Evolutionary conservation across 2,113 vertebrate genomes (phyloP).

Genomic region (Dasypus novemcinctus): DNA sequence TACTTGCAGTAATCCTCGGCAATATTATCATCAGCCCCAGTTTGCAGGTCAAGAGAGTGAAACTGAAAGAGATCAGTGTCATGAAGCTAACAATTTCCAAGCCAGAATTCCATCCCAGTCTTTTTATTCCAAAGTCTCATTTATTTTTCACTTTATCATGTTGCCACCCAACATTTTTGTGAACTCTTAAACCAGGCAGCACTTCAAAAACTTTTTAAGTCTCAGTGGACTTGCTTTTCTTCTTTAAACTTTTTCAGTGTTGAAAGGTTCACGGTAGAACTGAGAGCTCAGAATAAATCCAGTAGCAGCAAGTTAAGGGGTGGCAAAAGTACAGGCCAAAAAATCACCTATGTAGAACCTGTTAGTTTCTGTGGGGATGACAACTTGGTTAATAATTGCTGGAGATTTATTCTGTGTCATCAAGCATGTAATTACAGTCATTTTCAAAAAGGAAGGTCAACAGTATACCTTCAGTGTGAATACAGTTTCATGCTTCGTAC

Average conservation of each 20-base stretch:
- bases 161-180: neutral
- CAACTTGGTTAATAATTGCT: slow-evolving; percentile 10
- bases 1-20: neutral
- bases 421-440: slow-evolving; percentile 39
- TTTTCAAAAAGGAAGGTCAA: slow-evolving; percentile 37
- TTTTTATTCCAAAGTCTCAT: slow-evolving; percentile 1
- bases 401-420: slow-evolving; percentile 3
- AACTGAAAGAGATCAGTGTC: neutral
- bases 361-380: neutral
- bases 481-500: neutral
- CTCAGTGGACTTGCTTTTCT: slow-evolving; percentile 32
- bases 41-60: slow-evolving; percentile 20
- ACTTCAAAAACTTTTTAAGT: slow-evolving; percentile 11
- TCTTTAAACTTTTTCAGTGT: neutral
- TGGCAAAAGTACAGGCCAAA: neutral
- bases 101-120: neutral
- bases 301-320: neutral
- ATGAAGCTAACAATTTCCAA: slow-evolving; percentile 28
- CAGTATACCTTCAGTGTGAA: neutral
- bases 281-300: neutral
- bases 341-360: neutral
- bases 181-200: neutral
- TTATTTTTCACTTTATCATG: neutral
- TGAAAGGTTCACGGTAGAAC: neutral
- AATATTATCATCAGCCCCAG: neutral